Conservation (phyloP, 2,113 vertebrate species). For the Chaetura pelagica region DNA sequence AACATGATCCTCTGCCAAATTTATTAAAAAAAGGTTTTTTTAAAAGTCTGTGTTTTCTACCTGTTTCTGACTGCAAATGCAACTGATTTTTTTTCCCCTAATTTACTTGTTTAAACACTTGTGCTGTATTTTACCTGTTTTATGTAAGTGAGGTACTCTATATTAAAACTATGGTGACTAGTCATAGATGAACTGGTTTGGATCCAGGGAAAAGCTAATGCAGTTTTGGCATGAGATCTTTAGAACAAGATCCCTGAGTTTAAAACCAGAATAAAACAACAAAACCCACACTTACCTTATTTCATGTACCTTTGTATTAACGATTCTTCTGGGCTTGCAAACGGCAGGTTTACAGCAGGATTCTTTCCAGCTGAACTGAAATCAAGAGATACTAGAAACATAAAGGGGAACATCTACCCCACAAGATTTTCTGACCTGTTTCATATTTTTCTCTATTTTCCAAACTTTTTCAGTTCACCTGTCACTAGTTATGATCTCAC, state of each 20-base stretch:
- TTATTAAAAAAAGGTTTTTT: conserved; percentile 48
- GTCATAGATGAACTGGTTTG: conserved; percentile 53
- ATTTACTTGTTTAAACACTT: conserved; percentile 53
- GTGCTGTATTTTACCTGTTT: conserved; percentile 61
- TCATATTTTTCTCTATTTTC: background rate
- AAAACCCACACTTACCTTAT: background rate
- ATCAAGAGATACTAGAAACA: background rate
- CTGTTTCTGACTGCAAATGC: conserved; percentile 56
- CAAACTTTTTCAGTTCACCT: conserved; percentile 2
- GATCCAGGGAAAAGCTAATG: background rate
- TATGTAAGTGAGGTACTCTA: conserved; percentile 61
- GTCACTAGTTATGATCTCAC: conserved; percentile 16
- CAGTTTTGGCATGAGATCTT: background rate
- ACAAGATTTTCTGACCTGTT: conserved; percentile 1
- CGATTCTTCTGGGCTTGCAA: background rate
- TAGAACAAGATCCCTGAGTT: background rate
- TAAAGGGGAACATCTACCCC: background rate
- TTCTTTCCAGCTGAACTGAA: conserved; percentile 2
- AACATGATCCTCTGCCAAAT: conserved; percentile 65
- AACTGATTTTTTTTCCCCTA: background rate
- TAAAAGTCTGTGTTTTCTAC: conserved; percentile 50
- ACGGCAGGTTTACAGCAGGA: background rate
- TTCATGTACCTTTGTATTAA: background rate
- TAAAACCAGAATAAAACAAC: background rate
- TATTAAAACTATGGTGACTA: conserved; percentile 45